Evolutionary conservation across 2,888 invertebrate species (phyloP).

Genomic region (Amorpha juglandis): DNA sequence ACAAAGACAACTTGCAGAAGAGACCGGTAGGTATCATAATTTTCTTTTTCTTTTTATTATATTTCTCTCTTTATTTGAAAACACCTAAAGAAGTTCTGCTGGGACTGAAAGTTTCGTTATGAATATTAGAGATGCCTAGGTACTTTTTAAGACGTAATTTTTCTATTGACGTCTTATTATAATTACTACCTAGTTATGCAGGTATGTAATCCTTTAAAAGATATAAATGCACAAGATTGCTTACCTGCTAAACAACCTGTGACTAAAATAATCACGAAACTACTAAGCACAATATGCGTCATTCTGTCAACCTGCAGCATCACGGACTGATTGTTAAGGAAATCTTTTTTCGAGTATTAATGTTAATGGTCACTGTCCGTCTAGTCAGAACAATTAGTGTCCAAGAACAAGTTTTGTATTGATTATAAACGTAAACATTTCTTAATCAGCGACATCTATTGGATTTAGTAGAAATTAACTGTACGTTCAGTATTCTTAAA

Average conservation of each 20-base stretch:
- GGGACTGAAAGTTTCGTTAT: too few species aligned
- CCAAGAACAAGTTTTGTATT: background rate
- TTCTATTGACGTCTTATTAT: too few species aligned
- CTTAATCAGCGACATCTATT: background rate
- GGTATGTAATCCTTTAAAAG: too few species aligned
- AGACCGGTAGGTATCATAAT: too few species aligned
- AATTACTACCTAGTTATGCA: too few species aligned
- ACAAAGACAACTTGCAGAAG: too few species aligned
- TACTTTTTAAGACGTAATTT: too few species aligned
- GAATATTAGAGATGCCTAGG: too few species aligned
- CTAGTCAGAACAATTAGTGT: too few species aligned
- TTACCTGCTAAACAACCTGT: slow-evolving; percentile 35
- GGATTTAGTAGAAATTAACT: background rate
- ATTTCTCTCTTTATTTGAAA: too few species aligned
- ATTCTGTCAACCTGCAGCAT: slow-evolving; percentile 33
- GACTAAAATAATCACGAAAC: slow-evolving; percentile 33
- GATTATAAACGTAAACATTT: background rate
- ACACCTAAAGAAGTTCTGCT: too few species aligned
- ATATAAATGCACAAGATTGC: slow-evolving; percentile 13
- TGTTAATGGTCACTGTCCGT: background rate
- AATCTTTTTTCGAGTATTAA: background rate
- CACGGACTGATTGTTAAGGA: slow-evolving; percentile 3
- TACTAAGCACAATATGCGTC: slow-evolving; percentile 37
- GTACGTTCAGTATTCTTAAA: background rate
- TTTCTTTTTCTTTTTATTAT: too few species aligned